A percentile compares a stretch with the other conserved stretches of the same genome.
These are phyloP conservation scores for Poeciliopsis occidentalis DNA, from an alignment of 2,113 vertebrate genomes.

Conservation along the genomic window DNA sequence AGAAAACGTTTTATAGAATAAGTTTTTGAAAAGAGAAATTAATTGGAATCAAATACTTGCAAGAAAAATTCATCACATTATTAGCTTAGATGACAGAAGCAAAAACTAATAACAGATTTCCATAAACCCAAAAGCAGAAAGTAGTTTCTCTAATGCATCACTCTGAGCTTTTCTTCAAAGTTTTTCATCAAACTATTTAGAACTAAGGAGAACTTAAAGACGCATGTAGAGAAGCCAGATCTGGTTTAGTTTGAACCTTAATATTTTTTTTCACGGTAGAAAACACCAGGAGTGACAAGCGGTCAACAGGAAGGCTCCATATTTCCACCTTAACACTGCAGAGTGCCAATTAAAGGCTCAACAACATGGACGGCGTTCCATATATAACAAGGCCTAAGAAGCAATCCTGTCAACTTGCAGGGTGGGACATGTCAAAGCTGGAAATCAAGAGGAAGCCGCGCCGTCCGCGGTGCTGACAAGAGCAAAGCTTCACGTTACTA, in stretches of 20 bases:
- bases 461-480: background rate
- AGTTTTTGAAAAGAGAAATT: background rate
- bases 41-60: background rate
- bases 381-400: conserved; percentile 1
- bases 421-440: background rate
- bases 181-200: background rate
- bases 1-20: background rate
- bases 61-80: background rate
- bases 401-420: conserved; percentile 4
- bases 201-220: background rate
- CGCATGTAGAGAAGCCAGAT: background rate
- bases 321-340: conserved; percentile 4
- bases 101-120: background rate
- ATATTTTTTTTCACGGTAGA: background rate
- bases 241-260: background rate
- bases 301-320: background rate
- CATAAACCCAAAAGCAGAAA: no score
- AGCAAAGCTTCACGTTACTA: background rate
- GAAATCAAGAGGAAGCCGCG: background rate
- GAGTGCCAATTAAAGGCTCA: background rate
- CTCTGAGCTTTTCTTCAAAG: background rate
- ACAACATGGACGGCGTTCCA: background rate
- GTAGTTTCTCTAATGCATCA: no score
- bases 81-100: background rate
- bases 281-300: background rate